Evolutionary conservation across 2,113 vertebrate species (phyloP), one percentile per base, ranked within the genome.

Genomic region (Hippocampus guttulatus): DNA sequence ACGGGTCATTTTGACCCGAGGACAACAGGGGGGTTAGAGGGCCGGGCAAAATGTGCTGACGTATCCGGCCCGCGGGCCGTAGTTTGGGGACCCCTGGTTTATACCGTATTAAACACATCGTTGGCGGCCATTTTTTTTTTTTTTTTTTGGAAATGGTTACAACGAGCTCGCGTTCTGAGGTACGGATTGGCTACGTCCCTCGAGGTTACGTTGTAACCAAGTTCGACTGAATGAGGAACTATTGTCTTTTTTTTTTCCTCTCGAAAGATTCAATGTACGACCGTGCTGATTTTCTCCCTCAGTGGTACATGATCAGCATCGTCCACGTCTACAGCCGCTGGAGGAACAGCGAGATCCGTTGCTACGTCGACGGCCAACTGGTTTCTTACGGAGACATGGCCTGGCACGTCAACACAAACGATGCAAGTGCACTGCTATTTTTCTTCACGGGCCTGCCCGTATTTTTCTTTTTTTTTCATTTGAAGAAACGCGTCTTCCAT

Each of bases 261-360:
- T 30, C 1, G 21, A 43, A 12, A 11, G 21, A 65, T 47, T 1
- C 23, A 57, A 21, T 38, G 8, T 20, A n/a, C 25, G 27, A 52
- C 8, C 20, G 21, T 69, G 62, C 64, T 62, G 3, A 52, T 40
- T 25, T 70, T 79, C 43, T 71, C 23, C 55, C 27, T 63, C 89
- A 98, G 97, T 99, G 97, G 97, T 98, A 98, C 84, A 99, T 99
- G 97, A 96, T 99, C 89, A 98, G 96, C 88, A 95, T 97, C 20
- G 96, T 98, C 11, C 95, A 99, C 90, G 95, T 99, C 91, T 99
- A 98, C 87, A 99, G 97, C 85, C 96, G 97, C 73, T 99, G 97
- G 97, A 94, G 97, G 77, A 99, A 98, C 92, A 99, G 97, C 84
- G 97, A 99, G 84, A 98, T 99, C 75, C 93, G 97, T 66, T 99